Conservation (phyloP, 2,113 vertebrate genomes). For the Corythoichthys haematopterus region DNA sequence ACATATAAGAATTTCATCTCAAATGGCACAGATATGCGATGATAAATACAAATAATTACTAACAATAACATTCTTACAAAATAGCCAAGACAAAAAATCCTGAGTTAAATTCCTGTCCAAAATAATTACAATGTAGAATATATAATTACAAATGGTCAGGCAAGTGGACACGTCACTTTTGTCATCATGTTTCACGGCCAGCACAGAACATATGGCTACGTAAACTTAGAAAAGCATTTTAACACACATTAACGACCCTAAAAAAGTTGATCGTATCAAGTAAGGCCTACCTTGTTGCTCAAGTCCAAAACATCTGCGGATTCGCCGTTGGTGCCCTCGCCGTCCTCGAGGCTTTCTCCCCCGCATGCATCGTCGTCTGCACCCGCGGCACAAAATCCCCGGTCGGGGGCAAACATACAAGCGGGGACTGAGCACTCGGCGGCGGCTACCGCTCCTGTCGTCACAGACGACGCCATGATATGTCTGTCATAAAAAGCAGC, state of each 20-base stretch:
- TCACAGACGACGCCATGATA: slow-evolving; percentile 64
- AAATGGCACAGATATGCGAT: no score
- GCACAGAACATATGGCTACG: neutral
- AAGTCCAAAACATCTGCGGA: slow-evolving; percentile 78
- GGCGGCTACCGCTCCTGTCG: slow-evolving; percentile 46
- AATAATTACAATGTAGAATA: no score
- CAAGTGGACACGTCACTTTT: slow-evolving; percentile 58
- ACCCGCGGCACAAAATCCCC: slow-evolving; percentile 53
- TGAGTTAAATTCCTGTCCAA: no score
- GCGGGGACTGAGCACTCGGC: slow-evolving; percentile 79
- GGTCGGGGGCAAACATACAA: slow-evolving; percentile 85
- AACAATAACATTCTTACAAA: no score
- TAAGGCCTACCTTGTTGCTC: slow-evolving; percentile 85
- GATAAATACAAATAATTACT: no score
- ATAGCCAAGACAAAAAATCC: no score
- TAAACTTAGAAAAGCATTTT: neutral
- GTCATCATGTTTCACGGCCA: slow-evolving; percentile 4
- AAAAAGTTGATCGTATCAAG: neutral
- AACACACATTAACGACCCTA: neutral
- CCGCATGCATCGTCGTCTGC: slow-evolving; percentile 44
- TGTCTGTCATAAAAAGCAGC: slow-evolving; percentile 14
- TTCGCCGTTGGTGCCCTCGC: slow-evolving; percentile 72
- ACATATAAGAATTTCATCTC: no score
- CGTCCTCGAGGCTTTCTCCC: slow-evolving; percentile 49
- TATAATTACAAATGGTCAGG: neutral